Evolutionary conservation across 2,113 vertebrate genomes (phyloP).

Genomic region (Mormoops blainvillei): DNA sequence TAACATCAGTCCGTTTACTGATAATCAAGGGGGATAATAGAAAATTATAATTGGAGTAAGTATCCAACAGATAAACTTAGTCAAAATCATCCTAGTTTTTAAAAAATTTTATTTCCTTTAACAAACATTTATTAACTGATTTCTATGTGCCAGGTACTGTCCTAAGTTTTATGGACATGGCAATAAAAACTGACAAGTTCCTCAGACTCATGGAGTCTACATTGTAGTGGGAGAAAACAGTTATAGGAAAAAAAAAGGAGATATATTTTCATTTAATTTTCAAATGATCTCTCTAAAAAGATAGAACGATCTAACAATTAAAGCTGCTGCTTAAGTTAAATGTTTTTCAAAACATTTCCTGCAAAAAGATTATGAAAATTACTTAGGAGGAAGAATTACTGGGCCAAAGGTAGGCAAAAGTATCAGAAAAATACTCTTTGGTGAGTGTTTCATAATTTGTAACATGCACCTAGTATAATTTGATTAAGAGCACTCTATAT

Average conservation of each 20-base stretch:
- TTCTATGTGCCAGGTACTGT: background rate
- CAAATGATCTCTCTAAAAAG: background rate
- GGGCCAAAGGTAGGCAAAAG: background rate
- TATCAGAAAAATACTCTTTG: background rate
- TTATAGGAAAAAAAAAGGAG: background rate
- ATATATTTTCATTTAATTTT: background rate
- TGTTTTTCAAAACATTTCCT: background rate
- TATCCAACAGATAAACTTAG: background rate
- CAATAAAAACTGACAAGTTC: background rate
- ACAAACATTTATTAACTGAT: background rate
- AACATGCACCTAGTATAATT: background rate
- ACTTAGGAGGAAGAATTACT: background rate
- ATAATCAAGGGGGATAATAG: background rate
- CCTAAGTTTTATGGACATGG: background rate
- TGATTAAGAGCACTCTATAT: background rate
- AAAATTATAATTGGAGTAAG: background rate
- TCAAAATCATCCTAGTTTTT: background rate
- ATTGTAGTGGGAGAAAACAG: background rate
- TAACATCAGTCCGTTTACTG: background rate
- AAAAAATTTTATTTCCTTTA: background rate
- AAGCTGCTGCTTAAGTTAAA: background rate
- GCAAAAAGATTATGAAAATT: conserved; percentile 28
- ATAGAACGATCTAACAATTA: background rate
- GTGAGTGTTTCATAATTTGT: conserved; percentile 10
- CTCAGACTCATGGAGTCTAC: background rate